Evolutionary conservation across 2,797 vertebrate genomes (phyloP), one percentile per base, ranked within the genome.

Genomic region (Hypotaenidia okinawae): DNA sequence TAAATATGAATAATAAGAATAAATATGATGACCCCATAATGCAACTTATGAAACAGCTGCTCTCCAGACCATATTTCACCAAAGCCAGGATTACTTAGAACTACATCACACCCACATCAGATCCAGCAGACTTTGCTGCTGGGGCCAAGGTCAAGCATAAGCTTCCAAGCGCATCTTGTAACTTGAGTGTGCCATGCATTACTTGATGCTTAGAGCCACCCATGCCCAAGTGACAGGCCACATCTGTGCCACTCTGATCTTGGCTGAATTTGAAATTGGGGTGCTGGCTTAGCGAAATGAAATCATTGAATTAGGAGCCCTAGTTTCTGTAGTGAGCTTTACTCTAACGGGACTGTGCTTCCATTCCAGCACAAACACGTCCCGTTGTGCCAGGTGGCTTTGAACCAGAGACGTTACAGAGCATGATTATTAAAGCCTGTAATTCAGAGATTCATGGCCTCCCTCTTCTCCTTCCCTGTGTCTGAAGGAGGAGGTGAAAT

Each of bases 211-310:
- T 62, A 37, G 35, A 39, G 59, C 43, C 69, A 17, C 27, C 8
- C 0, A 0, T 27, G 43, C 30, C 49, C 3, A 1, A 74, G 52
- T 28, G 41, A 64, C 24, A 33, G 28, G 23, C 24, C 59, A 57
- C 19, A 10, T 37, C 28, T 86, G 21, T 45, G 33, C 30, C 67
- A 73, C 81, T 9, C 2, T 69, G 33, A 87, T 45, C 18, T 66
- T 37, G 16, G 35, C 1, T 5, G 1, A 76, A 66, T 69, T 69
- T 85, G 58, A 93, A 22, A 55, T 33, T 61, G 41, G 8, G 9
- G 11, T 77, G 11, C 35, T 72, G 51, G 11, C 24, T 72, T 66
- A 47, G 15, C 52, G 59, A 69, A 87, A 79, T 37, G 72, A 87
- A 87, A 66, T 25, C 32, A n/a, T 37, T 66, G 54, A 69, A 51